Base-by-base conservation (phyloP, 2,797 vertebrate genomes). In the Alosa sapidissima region DNA sequence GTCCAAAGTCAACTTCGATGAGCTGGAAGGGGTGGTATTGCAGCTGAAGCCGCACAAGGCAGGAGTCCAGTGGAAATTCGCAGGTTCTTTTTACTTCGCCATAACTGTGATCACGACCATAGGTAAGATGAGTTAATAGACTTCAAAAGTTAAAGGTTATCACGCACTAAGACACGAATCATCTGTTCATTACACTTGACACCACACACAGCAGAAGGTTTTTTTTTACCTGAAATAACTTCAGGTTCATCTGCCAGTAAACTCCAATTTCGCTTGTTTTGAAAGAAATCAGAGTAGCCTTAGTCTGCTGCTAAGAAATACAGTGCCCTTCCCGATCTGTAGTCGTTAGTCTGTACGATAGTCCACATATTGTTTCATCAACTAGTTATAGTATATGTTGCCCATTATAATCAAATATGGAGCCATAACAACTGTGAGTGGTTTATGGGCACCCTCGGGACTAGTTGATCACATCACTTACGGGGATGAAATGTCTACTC, bases 21-120 rank as follows among this genome's bases (percentile, higher is more conserved):
- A 94, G 87, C 96, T 98, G 84, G 97, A 98, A 92, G 90, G 89
- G 90, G 96, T 98, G 89, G 97, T 98, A 85, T 92, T 98, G 92
- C 94, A 96, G 91, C 96, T 98, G 60, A 98, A 98, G 92, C 97
- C 97, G 51, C 97, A 98, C 93, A 97, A 98, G 94, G 97, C 97
- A 85, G 97, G 97, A 16, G 94, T 97, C 91, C 97, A 98, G 96
- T 98, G 97, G 97, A 94, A 92, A 87, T 98, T 98, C 93, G 95
- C 97, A 51, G 97, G 97, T 14, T 98, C 97, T 55, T 98, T 98
- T 93, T 98, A 98, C 92, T 98, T 98, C 94, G 97, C 97, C 93
- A 98, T 98, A 94, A 98, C 97, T 84, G 97, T 98, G 91, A 98
- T 98, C 93, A 98, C 97, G 16, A 98, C 97, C 47, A 98, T 98